These are phyloP conservation scores for Macrobrachium nipponense DNA, from an alignment of 1,140 invertebrate genomes.

Conservation along the genomic window DNA sequence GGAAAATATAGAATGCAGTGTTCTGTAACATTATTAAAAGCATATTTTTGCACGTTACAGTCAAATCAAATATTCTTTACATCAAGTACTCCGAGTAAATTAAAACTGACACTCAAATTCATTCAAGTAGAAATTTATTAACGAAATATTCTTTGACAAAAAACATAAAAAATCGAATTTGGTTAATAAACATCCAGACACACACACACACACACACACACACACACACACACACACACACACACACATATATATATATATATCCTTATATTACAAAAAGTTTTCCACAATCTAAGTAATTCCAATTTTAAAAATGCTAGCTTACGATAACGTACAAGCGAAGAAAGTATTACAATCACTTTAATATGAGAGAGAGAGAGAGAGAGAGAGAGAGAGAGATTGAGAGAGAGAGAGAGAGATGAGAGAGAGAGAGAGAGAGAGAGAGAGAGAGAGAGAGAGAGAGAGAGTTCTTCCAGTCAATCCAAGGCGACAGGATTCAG, in stretches of 20 bases:
- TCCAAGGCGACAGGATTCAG: no score
- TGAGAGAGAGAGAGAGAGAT: slow-evolving; percentile 29
- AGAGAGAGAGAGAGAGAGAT: slow-evolving; percentile 31
- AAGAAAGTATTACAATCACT: not conserved
- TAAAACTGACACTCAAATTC: no score
- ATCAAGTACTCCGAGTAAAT: no score
- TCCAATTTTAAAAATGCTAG: not conserved
- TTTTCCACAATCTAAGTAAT: not conserved
- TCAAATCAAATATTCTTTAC: no score
- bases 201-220: slow-evolving; percentile 5
- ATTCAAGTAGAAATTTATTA: no score
- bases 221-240: slow-evolving; percentile 11
- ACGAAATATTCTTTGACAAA: no score
- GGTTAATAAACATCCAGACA: not conserved
- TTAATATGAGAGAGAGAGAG: slow-evolving; percentile 8
- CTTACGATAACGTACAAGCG: not conserved
- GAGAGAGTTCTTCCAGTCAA: not conserved
- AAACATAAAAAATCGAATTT: no score
- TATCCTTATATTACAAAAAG: not conserved
- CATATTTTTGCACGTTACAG: no score
- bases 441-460: slow-evolving; percentile 29
- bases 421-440: slow-evolving; percentile 26
- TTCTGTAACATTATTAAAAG: no score
- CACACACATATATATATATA: slow-evolving; percentile 10
- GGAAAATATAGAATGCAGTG: no score